Evolutionary conservation across 2,113 vertebrate genomes (phyloP).

Genomic region (Callithrix jacchus): DNA sequence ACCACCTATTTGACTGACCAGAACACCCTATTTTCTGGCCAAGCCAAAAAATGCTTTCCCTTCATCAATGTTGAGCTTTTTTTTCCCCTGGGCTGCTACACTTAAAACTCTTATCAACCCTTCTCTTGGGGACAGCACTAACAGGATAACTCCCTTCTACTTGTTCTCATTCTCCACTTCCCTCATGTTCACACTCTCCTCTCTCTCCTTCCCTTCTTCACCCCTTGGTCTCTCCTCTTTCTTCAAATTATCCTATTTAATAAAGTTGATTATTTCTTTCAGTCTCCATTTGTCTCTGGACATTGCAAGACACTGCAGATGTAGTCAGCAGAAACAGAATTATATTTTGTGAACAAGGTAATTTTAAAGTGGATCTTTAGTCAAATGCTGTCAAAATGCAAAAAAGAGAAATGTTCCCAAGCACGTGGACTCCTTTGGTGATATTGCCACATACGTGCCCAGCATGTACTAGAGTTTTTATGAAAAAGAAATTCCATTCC

Average conservation of each 20-base stretch:
- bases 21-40: constrained; percentile 15
- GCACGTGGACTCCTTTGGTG: not conserved
- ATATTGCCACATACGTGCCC: not conserved
- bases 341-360: not conserved
- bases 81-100: not conserved
- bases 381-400: constrained; percentile 7
- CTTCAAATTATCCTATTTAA: constrained; percentile 1
- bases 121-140: not conserved
- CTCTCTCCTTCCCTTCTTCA: not conserved
- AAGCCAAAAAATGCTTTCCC: not conserved
- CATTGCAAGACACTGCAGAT: not conserved
- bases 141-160: not conserved
- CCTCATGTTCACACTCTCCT: not conserved
- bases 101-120: not conserved
- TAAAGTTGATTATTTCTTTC: not conserved
- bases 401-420: not conserved
- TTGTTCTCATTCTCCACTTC: not conserved
- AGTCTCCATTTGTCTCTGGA: not conserved
- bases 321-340: not conserved
- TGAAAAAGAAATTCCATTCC: not conserved
- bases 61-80: not conserved
- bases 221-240: not conserved
- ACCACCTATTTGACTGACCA: constrained; percentile 40
- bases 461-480: not conserved
- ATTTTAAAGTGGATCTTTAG: constrained; percentile 10